Evolutionary conservation across 1,140 invertebrate species (phyloP), one percentile per base, ranked within the genome.

Genomic region (Bradysia coprophila): DNA sequence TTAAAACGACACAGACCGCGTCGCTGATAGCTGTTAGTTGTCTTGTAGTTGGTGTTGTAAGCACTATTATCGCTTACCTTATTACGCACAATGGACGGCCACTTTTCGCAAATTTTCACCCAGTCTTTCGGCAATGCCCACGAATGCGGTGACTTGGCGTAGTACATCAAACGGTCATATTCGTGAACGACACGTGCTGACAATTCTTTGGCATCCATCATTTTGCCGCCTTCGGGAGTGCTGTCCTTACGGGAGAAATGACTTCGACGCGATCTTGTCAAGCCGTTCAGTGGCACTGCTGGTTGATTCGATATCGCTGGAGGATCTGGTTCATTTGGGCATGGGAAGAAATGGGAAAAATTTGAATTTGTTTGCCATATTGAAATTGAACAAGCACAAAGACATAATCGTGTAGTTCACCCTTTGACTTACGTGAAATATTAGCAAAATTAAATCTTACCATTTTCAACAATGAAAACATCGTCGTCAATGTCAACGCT

Each of bases 171-270:
- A 45, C 53, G 55, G 38, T 61, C 57, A 44, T 59, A 48, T 43
- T 56, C 53, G 41, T 59, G 57, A 37, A 55, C 48, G 38, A 60
- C 46, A 34, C 54, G 53, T 40, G 51, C 57, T 6, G n/a, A 13
- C 11, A 22, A 21, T 5, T 10, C 11, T 2, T 15, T 23, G 13
- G 21, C 23, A 2, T 3, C 2, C 6, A n/a, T 10, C 20, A n/a
- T 13, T 15, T 39, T 23, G 11, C 11, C 2, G 6, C n/a, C n/a
- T 46, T 61, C 58, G 2, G 57, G 54, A 10, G 55, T 57, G 4
- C 55, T 57, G 40, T 61, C 58, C 42, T 60, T 60, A 24, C 56
- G 56, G 4, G 58, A 61, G 38, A 61, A 61, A 44, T 61, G 58
- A 45, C 57, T 60, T 41, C 58, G 54, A n/a, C 58, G 50, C 1